phyloP scores from a whole-genome alignment of 2,797 vertebrate genomes.

The Neopelma chrysocephalum region DNA sequence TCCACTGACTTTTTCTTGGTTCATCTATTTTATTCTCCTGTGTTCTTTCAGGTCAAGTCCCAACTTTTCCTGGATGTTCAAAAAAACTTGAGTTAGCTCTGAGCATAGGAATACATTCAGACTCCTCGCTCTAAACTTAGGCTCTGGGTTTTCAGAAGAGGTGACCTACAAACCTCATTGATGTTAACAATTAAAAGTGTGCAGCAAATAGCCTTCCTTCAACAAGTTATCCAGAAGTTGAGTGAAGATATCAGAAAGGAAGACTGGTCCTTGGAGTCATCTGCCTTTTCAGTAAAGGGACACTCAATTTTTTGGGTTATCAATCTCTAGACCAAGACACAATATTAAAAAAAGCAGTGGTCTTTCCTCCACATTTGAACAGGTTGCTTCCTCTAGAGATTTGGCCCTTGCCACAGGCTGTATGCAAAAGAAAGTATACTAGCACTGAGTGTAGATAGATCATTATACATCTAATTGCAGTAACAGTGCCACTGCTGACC shows the following conservation, averaged over 20 bases:
- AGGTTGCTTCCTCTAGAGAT: not conserved
- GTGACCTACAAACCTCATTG: slow-evolving; percentile 39
- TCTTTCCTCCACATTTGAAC: not conserved
- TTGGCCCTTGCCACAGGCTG: not conserved
- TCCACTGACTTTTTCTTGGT: not conserved
- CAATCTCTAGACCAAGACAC: not conserved
- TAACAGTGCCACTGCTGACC: not conserved
- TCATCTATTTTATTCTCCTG: not conserved
- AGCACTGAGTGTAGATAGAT: not conserved
- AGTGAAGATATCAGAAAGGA: not conserved
- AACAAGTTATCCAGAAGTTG: not conserved
- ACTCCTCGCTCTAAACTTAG: not conserved
- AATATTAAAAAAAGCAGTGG: not conserved
- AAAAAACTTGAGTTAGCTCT: not conserved
- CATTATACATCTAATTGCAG: not conserved
- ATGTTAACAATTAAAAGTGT: not conserved
- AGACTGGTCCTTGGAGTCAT: not conserved
- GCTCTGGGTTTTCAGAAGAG: not conserved
- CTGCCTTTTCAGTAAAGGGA: not conserved
- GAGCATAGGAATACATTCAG: not conserved
- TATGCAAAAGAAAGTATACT: not conserved
- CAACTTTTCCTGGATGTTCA: not conserved
- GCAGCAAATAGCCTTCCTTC: not conserved
- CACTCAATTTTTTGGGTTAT: not conserved
- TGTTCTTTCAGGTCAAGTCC: not conserved